Percentiles rank a stretch among this genome's conserved stretches.
Evolutionary conservation across 2,888 invertebrate species (phyloP).

Genomic region (Bellardia bayeri): DNA sequence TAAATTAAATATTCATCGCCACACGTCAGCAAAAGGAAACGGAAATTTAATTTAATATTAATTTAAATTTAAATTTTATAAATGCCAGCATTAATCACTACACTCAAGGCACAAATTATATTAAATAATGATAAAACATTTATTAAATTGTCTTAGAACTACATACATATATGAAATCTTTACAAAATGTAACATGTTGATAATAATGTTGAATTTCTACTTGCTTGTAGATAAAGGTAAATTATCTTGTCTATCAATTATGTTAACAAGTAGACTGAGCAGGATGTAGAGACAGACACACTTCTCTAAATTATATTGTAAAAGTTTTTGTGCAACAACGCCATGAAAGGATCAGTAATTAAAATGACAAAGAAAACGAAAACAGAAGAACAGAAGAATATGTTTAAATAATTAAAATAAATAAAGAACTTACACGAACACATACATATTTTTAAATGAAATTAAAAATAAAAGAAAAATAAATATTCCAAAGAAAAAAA

Average conservation of each 20-base stretch:
- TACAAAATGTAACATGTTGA: background rate
- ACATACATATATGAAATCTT: background rate
- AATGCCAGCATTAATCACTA: background rate
- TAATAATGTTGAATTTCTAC: background rate
- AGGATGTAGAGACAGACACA: background rate
- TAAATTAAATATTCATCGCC: conserved; percentile 47
- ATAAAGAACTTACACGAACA: background rate
- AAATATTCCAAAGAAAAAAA: background rate
- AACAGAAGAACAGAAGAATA: background rate
- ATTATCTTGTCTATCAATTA: conserved; percentile 35
- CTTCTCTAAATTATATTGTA: background rate
- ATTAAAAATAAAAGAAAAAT: background rate
- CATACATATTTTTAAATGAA: background rate
- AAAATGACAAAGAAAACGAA: conserved; percentile 25
- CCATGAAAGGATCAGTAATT: conserved; percentile 30
- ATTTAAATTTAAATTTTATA: background rate
- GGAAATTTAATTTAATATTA: conserved; percentile 36
- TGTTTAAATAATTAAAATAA: conserved; percentile 43
- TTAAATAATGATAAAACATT: conserved; percentile 24
- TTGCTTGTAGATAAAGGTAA: background rate
- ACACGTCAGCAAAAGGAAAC: conserved; percentile 18
- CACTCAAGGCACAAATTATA: conserved; percentile 5
- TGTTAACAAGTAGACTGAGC: background rate
- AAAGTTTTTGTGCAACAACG: background rate
- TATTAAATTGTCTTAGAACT: conserved; percentile 21